Evolutionary conservation across 2,888 invertebrate species (phyloP), one percentile per base, ranked within the genome.

Genomic region (Timandra comae): DNA sequence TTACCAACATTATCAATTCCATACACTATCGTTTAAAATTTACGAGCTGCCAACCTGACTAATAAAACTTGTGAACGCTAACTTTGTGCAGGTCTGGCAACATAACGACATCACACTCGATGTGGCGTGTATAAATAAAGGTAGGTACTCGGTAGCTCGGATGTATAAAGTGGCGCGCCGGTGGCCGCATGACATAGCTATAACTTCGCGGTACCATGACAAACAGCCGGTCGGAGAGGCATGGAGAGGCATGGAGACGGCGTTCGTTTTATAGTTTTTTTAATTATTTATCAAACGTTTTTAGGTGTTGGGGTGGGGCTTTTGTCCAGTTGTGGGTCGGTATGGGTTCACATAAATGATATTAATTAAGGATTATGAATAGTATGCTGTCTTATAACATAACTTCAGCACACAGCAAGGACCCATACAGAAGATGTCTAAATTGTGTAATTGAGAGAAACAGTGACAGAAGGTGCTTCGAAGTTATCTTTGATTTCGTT

Each of bases 91-190:
- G 41, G 37, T 34, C 35, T 48, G 41, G 38, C 43, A 45, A 43
- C 43, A 33, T 44, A 44, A 44, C 47, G 43, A 45, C 45, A 41
- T 43, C 43, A 44, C 48, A 48, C 43, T 44, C 43, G 36, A 42
- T 45, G 46, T 52, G 50, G 50, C 55, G 50, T 49, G 52, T 62
- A 61, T 62, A 58, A 59, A 63, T 58, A 49, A 54, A 53, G 48
- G 52, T 57, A 63, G 62, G 63, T 60, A 68, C 69, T 74, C 70
- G 74, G 76, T 66, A 67, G 76, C 75, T 74, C 80, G 81, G 82
- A 82, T 81, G 82, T 82, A 82, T 82, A 81, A 82, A 82, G 82
- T 82, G 81, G 79, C 82, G 82, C 81, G 82, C 76, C 82, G 82
- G 82, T 82, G 82, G 82, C 81, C 82, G 78, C 79, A 74, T 80